Evolutionary conservation across 1,140 invertebrate species (phyloP), one percentile per base, ranked within the genome.

Genomic region (Holcopasites calliopsidis): DNA sequence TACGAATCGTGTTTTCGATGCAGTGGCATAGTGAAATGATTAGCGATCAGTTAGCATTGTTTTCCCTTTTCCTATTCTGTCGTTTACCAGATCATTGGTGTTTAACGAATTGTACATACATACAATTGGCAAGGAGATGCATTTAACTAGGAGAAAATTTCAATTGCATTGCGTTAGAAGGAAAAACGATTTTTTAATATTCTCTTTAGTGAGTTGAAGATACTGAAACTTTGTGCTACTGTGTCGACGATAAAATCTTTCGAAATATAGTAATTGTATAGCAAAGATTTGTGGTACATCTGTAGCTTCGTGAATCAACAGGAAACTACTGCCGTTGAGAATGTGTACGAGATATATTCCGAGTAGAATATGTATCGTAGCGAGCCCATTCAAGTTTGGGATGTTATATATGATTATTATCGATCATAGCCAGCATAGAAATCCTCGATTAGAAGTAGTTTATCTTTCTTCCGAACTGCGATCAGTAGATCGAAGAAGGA

Each of bases 311-410:
- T 33, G 26, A 65, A 65, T 42, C 33, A 28, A 73, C n/a, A 33
- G 7, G 26, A 65, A 47, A 74, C 31, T 21, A 74, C 71, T 74
- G 71, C 71, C 50, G 71, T 66, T 74, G 61, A 66, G 49, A 57
- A 66, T 57, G 60, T 74, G 42, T 35, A 47, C 31, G 49, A 64
- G 62, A 72, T 31, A 66, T 47, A 44, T 66, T 74, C 61, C 40
- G 49, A 16, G n/a, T 66, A 65, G 38, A 44, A 35, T 44, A 40
- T 44, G 40, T 21, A 8, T 33, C 60, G 38, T 55, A n/a, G 18
- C 42, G 5, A 55, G 5, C 10, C 50, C 61, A 21, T 66, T 55
- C 35, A 38, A 55, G n/a, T 38, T 57, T 74, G n/a, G 28, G 55
- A 18, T 28, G 38, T 73, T 66, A 26, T 44, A 65, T 23, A 26